Percentiles rank a stretch among this genome's conserved stretches.
phyloP scores from a whole-genome alignment of 2,797 vertebrate species.

The Choloepus didactylus region DNA sequence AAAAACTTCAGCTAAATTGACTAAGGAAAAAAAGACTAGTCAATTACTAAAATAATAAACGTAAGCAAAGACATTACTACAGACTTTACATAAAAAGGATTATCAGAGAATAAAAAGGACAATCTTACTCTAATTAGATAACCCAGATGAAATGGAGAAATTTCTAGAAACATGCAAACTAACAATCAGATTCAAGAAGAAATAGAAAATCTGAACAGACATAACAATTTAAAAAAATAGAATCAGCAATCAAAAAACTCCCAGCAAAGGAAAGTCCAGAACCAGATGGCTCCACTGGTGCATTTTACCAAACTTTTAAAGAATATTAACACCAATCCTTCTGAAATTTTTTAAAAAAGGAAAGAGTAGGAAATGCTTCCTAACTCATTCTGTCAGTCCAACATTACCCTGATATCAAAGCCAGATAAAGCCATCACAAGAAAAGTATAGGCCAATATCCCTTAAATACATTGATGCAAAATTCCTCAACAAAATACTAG shows the following conservation, averaged over 20 bases:
- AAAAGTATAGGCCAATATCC: neutral
- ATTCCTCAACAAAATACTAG: neutral
- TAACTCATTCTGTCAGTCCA: too few relatives aligned
- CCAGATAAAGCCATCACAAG: neutral
- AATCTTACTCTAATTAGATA: neutral
- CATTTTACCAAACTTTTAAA: neutral
- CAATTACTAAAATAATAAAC: neutral
- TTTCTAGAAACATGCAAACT: neutral
- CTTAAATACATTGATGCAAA: neutral
- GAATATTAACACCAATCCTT: neutral
- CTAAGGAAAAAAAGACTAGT: neutral
- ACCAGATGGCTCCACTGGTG: neutral
- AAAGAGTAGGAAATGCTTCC: too few relatives aligned
- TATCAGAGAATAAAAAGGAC: neutral
- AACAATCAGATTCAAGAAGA: neutral
- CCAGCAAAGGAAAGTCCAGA: neutral
- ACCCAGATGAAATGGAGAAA: too few relatives aligned
- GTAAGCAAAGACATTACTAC: neutral
- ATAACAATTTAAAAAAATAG: neutral
- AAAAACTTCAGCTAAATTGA: neutral
- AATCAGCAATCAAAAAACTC: neutral
- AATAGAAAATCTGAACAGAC: conserved; percentile 21
- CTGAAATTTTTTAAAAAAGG: neutral
- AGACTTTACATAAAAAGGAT: neutral
- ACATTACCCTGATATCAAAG: too few relatives aligned